These are phyloP conservation scores for Coecobrya sp. DNA, from an alignment of 2,888 invertebrate species.

Conservation along the genomic window DNA sequence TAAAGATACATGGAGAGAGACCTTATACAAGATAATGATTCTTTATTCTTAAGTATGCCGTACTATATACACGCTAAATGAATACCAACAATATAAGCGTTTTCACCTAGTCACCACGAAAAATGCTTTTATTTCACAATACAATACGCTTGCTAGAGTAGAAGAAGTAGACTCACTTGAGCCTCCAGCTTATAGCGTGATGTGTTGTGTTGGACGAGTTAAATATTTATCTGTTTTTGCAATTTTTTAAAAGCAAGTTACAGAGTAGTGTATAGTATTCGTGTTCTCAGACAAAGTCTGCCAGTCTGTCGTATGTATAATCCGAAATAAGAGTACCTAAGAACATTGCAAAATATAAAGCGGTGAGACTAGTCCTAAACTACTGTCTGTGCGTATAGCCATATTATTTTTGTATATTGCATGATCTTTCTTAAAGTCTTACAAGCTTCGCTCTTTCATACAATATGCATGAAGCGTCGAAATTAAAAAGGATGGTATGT, in stretches of 20 bases:
- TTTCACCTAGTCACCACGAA: conserved; percentile 11
- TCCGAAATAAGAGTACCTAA: neutral
- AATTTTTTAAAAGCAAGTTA: neutral
- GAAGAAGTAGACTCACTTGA: neutral
- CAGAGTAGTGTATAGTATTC: neutral
- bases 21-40: neutral
- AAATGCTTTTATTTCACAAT: conserved; percentile 28
- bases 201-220: conserved; percentile 5
- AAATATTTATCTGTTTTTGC: conserved; percentile 44
- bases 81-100: neutral
- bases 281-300: neutral
- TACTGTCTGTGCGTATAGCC: neutral
- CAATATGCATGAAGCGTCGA: conserved; percentile 67
- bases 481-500: conserved; percentile 59
- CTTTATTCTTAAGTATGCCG: conserved; percentile 23
- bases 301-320: neutral
- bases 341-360: too few relatives aligned
- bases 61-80: neutral
- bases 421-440: neutral
- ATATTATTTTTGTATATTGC: neutral
- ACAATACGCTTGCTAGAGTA: neutral
- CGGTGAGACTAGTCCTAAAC: too few relatives aligned
- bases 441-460: conserved; percentile 19
- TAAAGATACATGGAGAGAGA: neutral
- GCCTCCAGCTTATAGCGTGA: neutral